Conservation (phyloP, 2,888 invertebrate species). For the Mesochorus sp. region DNA sequence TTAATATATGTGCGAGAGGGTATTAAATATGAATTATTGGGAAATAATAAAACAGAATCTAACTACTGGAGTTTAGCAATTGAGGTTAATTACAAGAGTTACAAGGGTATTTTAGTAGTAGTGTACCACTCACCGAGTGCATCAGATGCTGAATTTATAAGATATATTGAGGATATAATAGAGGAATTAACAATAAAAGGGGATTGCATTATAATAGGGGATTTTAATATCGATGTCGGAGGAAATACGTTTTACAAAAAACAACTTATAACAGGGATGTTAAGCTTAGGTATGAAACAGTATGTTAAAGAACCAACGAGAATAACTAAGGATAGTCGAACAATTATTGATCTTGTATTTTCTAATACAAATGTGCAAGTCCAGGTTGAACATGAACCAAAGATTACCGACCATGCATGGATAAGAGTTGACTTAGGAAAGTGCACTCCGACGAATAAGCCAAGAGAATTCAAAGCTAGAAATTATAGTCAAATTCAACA, state of each 20-base stretch:
- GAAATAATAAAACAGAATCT: neutral
- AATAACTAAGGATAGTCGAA: slow-evolving; percentile 11
- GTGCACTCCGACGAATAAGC: too few relatives aligned
- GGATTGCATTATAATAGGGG: slow-evolving; percentile 25
- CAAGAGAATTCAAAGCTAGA: too few relatives aligned
- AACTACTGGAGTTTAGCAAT: slow-evolving; percentile 36
- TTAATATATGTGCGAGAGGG: neutral
- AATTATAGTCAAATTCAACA: too few relatives aligned
- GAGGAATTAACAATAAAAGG: slow-evolving; percentile 25
- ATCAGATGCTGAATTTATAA: slow-evolving; percentile 38
- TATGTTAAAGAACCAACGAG: slow-evolving; percentile 25
- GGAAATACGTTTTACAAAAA: slow-evolving; percentile 2
- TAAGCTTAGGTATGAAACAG: too few relatives aligned
- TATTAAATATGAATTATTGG: neutral
- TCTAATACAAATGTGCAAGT: slow-evolving; percentile 25
- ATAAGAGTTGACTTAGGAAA: too few relatives aligned
- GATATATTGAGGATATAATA: slow-evolving; percentile 35
- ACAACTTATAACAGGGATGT: slow-evolving; percentile 30
- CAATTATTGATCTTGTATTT: slow-evolving; percentile 44
- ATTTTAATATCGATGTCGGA: slow-evolving; percentile 23
- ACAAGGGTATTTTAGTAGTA: slow-evolving; percentile 19
- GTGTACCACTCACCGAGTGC: slow-evolving; percentile 43
- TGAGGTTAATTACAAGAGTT: neutral
- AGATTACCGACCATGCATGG: slow-evolving; percentile 44
- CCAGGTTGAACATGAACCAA: slow-evolving; percentile 32